A percentile compares a stretch with the other conserved stretches of the same genome.
Evolutionary conservation across 2,797 vertebrate genomes (phyloP).

Genomic region (Muscicapa striata): DNA sequence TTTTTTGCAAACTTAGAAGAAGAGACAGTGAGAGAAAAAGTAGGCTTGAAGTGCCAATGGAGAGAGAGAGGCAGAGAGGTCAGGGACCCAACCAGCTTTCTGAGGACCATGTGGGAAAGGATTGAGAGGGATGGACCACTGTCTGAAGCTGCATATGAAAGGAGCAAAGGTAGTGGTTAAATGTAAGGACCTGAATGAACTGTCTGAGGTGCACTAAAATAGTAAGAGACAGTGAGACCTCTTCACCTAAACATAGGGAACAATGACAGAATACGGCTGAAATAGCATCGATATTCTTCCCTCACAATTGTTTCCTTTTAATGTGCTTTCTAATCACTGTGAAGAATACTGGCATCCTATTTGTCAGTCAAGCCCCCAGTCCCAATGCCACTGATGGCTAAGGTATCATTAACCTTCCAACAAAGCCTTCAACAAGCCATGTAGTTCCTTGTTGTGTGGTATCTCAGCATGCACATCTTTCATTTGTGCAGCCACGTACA

Average conservation of each 20-base stretch:
- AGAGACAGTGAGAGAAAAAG: neutral
- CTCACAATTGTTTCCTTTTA: neutral
- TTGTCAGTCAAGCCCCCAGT: neutral
- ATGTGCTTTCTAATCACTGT: neutral
- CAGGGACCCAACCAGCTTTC: neutral
- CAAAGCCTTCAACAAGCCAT: neutral
- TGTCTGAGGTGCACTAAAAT: neutral
- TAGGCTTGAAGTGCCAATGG: neutral
- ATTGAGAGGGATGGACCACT: neutral
- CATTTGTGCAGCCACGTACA: neutral
- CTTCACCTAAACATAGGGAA: neutral
- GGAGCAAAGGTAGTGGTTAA: neutral
- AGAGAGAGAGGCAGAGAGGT: neutral
- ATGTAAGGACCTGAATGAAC: neutral
- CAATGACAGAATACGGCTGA: neutral
- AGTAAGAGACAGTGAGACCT: neutral
- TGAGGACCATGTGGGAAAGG: neutral
- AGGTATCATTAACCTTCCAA: neutral
- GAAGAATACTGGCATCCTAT: neutral
- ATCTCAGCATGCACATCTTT: neutral
- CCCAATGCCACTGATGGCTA: neutral
- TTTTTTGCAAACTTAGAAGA: neutral
- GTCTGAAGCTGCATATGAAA: neutral
- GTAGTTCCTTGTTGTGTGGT: neutral
- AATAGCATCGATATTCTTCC: neutral